Evolutionary conservation across 2,113 vertebrate genomes (phyloP).

Genomic region (pig (Sus scrofa)): T2T-Sscrofa CM000812.6:233861501-233862000

Average conservation of each 20-base stretch:
- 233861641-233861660: no score
- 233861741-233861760: neutral
- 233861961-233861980: neutral
- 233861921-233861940: neutral
- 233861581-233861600: neutral
- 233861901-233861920: neutral
- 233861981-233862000: neutral
- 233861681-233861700: neutral
- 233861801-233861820: neutral
- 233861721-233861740: no score
- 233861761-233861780: neutral
- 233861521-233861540: neutral
- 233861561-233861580: neutral
- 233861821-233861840: constrained; percentile 40
- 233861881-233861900: neutral
- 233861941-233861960: neutral
- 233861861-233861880: neutral
- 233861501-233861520: neutral
- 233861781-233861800: neutral
- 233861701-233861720: neutral
- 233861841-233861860: constrained; percentile 23
- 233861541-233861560: neutral
- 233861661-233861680: rapidly evolving
- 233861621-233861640: neutral
- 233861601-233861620: neutral